Conservation (phyloP, 1,140 invertebrate species). For the Periplaneta americana region DNA sequence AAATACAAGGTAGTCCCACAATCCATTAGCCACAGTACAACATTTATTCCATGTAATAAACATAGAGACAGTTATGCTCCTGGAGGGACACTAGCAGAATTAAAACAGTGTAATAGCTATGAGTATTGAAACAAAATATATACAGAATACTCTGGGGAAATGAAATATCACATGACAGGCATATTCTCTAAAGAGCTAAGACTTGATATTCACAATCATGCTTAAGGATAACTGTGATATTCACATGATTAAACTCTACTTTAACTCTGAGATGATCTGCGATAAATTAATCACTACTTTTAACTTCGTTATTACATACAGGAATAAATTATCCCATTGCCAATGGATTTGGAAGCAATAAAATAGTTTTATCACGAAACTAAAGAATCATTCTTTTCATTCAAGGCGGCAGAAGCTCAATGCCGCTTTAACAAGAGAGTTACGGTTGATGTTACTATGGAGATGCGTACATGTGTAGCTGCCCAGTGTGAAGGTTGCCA, state of each 20-base stretch:
- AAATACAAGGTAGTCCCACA: neutral
- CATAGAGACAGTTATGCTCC: no score
- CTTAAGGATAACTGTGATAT: no score
- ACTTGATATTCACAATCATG: no score
- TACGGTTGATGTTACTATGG: neutral
- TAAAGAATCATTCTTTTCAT: neutral
- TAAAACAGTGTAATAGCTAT: no score
- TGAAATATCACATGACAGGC: no score
- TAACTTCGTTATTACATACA: neutral
- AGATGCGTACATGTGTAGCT: constrained; percentile 79
- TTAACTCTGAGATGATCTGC: no score
- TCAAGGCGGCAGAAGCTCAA: neutral
- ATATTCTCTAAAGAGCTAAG: no score
- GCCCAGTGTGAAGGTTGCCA: constrained; percentile 75
- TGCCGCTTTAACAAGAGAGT: neutral
- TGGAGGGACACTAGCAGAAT: no score
- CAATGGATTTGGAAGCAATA: neutral
- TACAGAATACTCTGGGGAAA: no score
- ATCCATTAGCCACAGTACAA: neutral
- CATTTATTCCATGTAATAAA: neutral
- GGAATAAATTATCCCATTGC: neutral
- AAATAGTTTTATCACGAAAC: neutral
- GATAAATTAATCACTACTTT: no score
- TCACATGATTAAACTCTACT: no score
- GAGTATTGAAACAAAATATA: no score